These are phyloP conservation scores for Gadopsis marmoratus DNA, from an alignment of 2,797 vertebrate species.

Conservation along the genomic window DNA sequence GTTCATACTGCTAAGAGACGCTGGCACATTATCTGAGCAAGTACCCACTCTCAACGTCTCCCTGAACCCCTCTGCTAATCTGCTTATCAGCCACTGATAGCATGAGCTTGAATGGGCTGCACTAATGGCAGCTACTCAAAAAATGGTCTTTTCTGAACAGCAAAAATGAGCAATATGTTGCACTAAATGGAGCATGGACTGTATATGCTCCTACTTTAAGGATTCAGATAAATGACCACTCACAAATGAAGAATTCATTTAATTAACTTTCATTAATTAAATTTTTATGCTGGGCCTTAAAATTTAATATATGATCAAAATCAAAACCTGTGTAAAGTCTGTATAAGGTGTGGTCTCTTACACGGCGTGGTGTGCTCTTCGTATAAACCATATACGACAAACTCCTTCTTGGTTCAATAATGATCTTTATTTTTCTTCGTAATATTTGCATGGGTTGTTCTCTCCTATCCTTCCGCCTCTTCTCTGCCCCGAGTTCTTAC, in stretches of 20 bases:
- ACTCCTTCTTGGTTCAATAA: no score
- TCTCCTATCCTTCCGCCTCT: no score
- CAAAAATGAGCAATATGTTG: slow-evolving; percentile 35
- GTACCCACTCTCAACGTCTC: slow-evolving; percentile 40
- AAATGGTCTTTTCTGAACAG: slow-evolving; percentile 59
- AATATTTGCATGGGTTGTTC: no score
- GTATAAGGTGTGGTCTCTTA: no score
- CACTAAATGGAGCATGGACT: slow-evolving; percentile 40
- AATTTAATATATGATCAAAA: not conserved
- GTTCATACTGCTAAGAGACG: slow-evolving; percentile 59
- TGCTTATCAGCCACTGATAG: slow-evolving; percentile 75
- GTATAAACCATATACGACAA: no score
- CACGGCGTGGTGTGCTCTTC: no score
- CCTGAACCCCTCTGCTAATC: slow-evolving; percentile 59
- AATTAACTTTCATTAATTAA: not conserved
- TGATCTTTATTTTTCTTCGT: no score
- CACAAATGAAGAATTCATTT: slow-evolving; percentile 11
- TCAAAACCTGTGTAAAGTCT: not conserved
- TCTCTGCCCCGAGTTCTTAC: no score
- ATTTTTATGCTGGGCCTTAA: not conserved
- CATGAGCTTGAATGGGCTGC: slow-evolving; percentile 64
- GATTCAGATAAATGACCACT: slow-evolving; percentile 1
- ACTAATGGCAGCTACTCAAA: slow-evolving; percentile 69
- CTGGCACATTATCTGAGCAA: slow-evolving; percentile 72
- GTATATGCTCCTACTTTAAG: slow-evolving; percentile 7